Evolutionary conservation across 2,888 invertebrate genomes (phyloP).

Genomic region (Sinelater perroti): DNA sequence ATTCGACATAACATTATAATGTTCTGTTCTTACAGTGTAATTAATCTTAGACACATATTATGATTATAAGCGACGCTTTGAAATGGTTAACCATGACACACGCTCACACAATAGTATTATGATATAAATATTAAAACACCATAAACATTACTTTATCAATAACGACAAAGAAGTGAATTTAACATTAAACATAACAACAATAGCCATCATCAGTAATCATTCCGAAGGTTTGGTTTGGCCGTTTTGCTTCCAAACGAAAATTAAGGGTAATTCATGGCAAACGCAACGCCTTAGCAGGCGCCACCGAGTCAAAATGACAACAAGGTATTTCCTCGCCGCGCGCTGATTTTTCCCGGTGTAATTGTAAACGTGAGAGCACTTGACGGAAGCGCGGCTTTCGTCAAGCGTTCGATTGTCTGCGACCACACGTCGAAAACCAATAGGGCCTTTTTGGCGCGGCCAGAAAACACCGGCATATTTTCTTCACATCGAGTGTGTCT

Average conservation of each 20-base stretch:
- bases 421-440: constrained; percentile 48
- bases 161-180: constrained; percentile 33
- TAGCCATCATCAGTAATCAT: constrained; percentile 45
- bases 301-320: constrained; percentile 31
- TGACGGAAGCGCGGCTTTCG: constrained; percentile 40
- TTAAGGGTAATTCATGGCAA: not conserved
- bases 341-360: constrained; percentile 39
- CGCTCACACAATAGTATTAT: constrained; percentile 30
- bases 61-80: constrained; percentile 39
- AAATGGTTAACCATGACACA: constrained; percentile 53
- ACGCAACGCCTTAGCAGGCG: too few species aligned
- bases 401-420: constrained; percentile 39
- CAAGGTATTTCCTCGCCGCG: constrained; percentile 39
- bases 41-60: constrained; percentile 20
- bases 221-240: constrained; percentile 31
- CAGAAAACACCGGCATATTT: constrained; percentile 43
- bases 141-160: constrained; percentile 34
- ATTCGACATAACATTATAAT: constrained; percentile 35
- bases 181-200: constrained; percentile 37
- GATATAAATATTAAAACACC: constrained; percentile 42
- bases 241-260: constrained; percentile 13
- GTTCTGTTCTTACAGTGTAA: constrained; percentile 29
- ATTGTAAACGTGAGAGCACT: constrained; percentile 35
- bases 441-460: constrained; percentile 56
- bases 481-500: constrained; percentile 21